These are phyloP conservation scores for Nomada hirtipes DNA, from an alignment of 2,888 invertebrate genomes.

Conservation along the genomic window DNA sequence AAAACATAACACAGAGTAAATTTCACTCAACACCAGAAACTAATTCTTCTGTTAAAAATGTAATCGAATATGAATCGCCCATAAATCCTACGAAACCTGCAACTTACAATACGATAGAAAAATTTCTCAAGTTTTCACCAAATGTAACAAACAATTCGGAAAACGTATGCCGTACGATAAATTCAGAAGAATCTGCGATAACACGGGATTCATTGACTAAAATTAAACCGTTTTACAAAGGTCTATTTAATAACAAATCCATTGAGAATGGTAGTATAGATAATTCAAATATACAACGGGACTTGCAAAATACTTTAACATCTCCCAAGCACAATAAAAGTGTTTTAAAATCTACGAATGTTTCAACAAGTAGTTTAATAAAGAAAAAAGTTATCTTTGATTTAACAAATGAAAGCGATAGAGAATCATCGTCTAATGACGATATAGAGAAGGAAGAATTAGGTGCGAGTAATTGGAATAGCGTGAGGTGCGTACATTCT, in stretches of 20 bases:
- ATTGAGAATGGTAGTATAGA: slow-evolving; percentile 53
- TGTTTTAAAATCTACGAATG: slow-evolving; percentile 86
- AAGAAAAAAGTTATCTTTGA: slow-evolving; percentile 89
- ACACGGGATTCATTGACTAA: slow-evolving; percentile 30
- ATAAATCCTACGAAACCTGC: slow-evolving; percentile 2
- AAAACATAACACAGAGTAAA: neutral
- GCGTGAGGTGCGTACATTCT: slow-evolving; percentile 84
- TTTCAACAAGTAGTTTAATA: slow-evolving; percentile 85
- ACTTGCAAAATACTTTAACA: slow-evolving; percentile 55
- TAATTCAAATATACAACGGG: slow-evolving; percentile 53
- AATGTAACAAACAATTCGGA: slow-evolving; percentile 38
- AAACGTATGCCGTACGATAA: slow-evolving; percentile 5
- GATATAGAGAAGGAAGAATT: slow-evolving; percentile 73
- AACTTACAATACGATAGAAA: slow-evolving; percentile 21
- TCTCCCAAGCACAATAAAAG: slow-evolving; percentile 85
- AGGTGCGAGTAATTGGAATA: slow-evolving; percentile 86
- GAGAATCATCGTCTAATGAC: slow-evolving; percentile 68
- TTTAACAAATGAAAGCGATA: slow-evolving; percentile 83
- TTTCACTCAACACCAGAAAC: slow-evolving; percentile 17
- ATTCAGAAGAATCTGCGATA: neutral
- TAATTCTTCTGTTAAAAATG: neutral
- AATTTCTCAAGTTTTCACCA: slow-evolving; percentile 23
- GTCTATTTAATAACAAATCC: neutral
- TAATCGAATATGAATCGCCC: slow-evolving; percentile 4
- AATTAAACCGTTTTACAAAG: slow-evolving; percentile 29